Evolutionary conservation across 30 jellyfish, hydroid and myxozoan species (phyloP).

Genomic region (Haliclystus octoradiatus): DNA sequence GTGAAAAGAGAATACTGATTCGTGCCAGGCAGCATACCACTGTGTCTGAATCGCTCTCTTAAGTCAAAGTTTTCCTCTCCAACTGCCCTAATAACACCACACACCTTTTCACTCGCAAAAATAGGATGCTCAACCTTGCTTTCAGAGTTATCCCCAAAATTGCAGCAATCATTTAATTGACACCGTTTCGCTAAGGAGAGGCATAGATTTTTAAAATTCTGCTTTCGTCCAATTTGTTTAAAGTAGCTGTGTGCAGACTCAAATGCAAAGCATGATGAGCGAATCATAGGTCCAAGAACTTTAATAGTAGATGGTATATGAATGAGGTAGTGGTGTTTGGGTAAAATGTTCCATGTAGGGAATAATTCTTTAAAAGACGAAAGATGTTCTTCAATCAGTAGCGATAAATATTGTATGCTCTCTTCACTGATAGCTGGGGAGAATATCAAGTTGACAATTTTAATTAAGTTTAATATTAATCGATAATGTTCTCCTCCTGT

Average conservation of each 20-base stretch:
- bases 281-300: background rate
- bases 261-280: background rate
- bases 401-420: background rate
- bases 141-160: background rate
- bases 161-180: background rate
- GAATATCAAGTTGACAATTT: background rate
- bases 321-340: background rate
- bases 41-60: background rate
- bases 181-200: background rate
- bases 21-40: background rate
- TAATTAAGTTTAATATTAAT: background rate
- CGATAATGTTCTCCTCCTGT: background rate
- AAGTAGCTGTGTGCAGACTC: background rate
- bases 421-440: background rate
- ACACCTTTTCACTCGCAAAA: background rate
- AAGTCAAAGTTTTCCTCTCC: background rate
- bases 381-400: background rate
- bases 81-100: background rate
- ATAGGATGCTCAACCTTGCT: background rate
- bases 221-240: background rate
- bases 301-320: background rate
- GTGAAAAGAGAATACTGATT: background rate
- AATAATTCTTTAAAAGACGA: too few relatives aligned
- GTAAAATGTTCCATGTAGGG: background rate
- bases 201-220: background rate